Evolutionary conservation across 2,888 invertebrate species (phyloP).

Genomic region (Liodrosophila aerea): DNA sequence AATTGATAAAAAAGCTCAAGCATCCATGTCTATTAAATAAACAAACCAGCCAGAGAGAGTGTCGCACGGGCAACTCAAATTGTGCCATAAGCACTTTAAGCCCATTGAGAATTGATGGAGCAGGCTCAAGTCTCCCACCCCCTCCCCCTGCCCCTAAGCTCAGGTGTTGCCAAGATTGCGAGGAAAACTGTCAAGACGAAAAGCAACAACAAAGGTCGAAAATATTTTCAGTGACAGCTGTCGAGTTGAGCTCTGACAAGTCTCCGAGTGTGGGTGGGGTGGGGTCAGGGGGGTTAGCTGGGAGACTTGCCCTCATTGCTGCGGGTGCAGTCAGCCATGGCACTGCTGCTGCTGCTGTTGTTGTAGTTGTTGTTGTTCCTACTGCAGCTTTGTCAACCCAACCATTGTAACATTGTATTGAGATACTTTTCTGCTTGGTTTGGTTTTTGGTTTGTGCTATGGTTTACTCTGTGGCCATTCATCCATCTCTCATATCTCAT

Average conservation of each 20-base stretch:
- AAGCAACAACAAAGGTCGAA: constrained; percentile 5
- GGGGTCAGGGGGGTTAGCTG: background rate
- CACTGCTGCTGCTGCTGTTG: constrained; percentile 10
- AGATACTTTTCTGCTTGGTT: constrained; percentile 62
- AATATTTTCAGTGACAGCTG: constrained; percentile 33
- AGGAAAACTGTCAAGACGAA: background rate
- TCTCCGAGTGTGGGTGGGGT: background rate
- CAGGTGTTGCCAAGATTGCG: constrained; percentile 28
- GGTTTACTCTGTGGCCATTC: constrained; percentile 41
- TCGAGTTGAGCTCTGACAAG: constrained; percentile 20
- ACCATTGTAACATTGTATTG: constrained; percentile 36
- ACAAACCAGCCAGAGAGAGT: constrained; percentile 45
- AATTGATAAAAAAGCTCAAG: constrained; percentile 23
- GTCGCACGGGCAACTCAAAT: constrained; percentile 25
- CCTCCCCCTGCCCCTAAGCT: background rate
- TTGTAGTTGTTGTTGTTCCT: constrained; percentile 11
- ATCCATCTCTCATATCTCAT: no score
- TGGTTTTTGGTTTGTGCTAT: constrained; percentile 20
- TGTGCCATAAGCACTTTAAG: constrained; percentile 53
- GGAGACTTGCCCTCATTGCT: constrained; percentile 30
- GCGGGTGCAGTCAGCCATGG: constrained; percentile 52
- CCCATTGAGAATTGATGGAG: constrained; percentile 36
- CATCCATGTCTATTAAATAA: constrained; percentile 50
- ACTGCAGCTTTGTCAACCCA: constrained; percentile 32
- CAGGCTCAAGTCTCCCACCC: background rate